Base-by-base conservation (phyloP, 2,888 invertebrate genomes). In the Sipha maydis region DNA sequence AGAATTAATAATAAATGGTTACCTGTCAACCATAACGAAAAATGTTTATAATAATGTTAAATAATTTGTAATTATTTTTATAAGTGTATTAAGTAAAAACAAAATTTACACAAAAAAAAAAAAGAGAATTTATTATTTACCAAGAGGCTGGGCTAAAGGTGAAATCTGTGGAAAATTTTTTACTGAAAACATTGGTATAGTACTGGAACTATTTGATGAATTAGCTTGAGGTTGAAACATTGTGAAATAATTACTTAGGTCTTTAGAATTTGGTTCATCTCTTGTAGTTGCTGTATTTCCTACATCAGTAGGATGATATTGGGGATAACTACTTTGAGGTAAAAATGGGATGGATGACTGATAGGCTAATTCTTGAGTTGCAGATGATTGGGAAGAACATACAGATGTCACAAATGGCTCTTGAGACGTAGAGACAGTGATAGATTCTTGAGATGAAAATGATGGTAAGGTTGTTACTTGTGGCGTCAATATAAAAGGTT, bases 101-200 rank as follows among this genome's bases (percentile, higher is more conserved):
- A 3, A 19, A 21, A 19, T 19, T 56, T 56, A 56, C 1, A 56
- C 21, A 61, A 61, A 61, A 61, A 3, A 25, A 25, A 28, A 28
- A 69, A 28, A 25, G 56, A 73, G 54, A 48, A 71, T 7, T 9
- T 61, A 80, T 69, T 41, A 75, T 41, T 61, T 89, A 89, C 84
- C 89, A 56, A 89, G 77, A 83, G 83, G 83, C 54, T 89, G 83
- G 8, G 89, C 38, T 31, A 89, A 73, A 54, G 80, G 61, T 61
- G 86, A 88, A 7, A 88, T 61, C 17, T 88, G 86, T 67, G 86
- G 86, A 41, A 88, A 88, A 82, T 88, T 88, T 61, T 88, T 88
- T 41, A 88, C 86, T 34, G 86, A 88, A 73, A 88, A 88, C 86
- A 88, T 88, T n/a, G 86, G 86, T 80, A 88, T 88, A 28, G 80